Evolutionary conservation across 2,888 invertebrate genomes (phyloP).

Genomic region (Agapostemon virescens): DNA sequence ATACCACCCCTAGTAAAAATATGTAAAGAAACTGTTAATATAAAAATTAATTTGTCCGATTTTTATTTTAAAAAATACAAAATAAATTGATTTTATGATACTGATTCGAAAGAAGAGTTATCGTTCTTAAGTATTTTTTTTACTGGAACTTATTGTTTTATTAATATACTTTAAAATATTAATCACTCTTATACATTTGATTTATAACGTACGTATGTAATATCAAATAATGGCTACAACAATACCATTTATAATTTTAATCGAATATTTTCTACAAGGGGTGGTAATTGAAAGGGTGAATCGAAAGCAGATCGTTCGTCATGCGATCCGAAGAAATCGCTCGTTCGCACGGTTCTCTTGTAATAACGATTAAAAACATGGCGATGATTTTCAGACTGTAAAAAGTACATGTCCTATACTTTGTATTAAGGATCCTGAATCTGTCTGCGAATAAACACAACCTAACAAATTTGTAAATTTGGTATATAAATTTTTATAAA

Average conservation of each 20-base stretch:
- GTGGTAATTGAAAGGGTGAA: conserved; percentile 25
- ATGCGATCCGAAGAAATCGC: conserved; percentile 45
- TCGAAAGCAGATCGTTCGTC: conserved; percentile 41
- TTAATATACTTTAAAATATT: too few relatives aligned
- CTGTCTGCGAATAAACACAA: conserved; percentile 31
- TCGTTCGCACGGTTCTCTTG: conserved; percentile 29
- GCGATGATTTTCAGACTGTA: conserved; percentile 23
- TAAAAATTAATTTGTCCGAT: too few relatives aligned
- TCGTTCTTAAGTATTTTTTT: too few relatives aligned
- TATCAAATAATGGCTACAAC: background rate
- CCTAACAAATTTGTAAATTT: conserved; percentile 26
- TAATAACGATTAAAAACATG: conserved; percentile 20
- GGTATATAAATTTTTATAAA: conserved; percentile 13
- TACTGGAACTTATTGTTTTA: too few relatives aligned
- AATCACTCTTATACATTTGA: background rate
- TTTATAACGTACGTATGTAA: background rate
- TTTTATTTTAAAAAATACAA: too few relatives aligned
- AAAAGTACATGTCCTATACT: conserved; percentile 9
- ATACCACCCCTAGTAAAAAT: background rate
- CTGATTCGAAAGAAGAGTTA: too few relatives aligned
- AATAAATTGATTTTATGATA: too few relatives aligned
- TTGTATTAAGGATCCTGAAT: conserved; percentile 13
- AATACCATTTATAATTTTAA: background rate
- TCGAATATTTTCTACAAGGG: background rate
- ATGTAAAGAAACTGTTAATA: too few relatives aligned